Base-by-base conservation (phyloP, 2,797 vertebrate species). In the Syngnathus acus region DNA sequence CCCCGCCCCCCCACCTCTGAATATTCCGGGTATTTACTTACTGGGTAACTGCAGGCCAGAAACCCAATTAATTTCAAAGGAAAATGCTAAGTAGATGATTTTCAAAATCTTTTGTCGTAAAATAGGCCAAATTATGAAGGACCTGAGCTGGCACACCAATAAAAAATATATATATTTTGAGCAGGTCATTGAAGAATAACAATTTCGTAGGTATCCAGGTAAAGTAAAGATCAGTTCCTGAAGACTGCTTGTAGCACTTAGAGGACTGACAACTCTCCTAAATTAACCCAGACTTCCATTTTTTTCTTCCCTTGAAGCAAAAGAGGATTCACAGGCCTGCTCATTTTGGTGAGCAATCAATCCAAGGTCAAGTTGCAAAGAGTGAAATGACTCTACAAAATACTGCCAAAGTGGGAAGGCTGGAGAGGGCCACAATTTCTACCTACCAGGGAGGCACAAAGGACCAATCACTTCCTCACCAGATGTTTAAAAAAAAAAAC, bases 41-140 rank as follows among this genome's bases (percentile, higher is more conserved):
- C 38, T 59, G 65, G 32, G 63, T 66, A 70, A 66, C 57, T 6
- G 48, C 0, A 48, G 54, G 65, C 1, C 8, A 67, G 58, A 70
- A 78, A 67, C 47, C 62, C 73, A 84, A 73, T 83, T 78, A 81
- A 70, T 77, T 38, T 66, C 65, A 78, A 72, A 75, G 65, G 67
- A 65, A 81, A 75, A 38, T 26, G 78, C 72, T 78, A 80, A 80
- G 60, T 9, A 3, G 0, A 17, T 6, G 21, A 51, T 70, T 67
- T 39, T 11, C 2, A 6, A 26, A 1, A 13, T 63, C n/a, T 10
- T 38, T 53, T 48, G 32, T 63, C 55, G 50, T 66, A 67, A 74
- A 72, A 68, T 50, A 70, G 69, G 51, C 54, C 17, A 37, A 66
- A 72, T 73, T 58, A 50, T 19, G 17, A n/a, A 50, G 39, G 51